Evolutionary conservation across 2,797 vertebrate genomes (phyloP), one percentile per base, ranked within the genome.

Genomic region (Threskiornis aethiopicus): DNA sequence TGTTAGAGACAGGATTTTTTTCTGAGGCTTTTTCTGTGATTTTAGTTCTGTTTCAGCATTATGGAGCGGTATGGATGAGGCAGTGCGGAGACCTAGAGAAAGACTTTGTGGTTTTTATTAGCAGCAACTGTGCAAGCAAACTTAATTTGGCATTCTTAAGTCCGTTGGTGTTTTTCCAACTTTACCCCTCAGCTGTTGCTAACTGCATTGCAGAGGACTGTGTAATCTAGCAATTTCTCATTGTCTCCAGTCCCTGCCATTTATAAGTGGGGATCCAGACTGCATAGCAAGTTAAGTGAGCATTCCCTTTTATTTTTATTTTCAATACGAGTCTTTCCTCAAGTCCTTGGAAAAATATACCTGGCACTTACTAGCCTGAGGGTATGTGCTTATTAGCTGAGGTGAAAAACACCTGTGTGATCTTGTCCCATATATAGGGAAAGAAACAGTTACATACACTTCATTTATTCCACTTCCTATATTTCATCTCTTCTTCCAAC

Each of bases 141-240:
- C 89, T 90, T 96, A 82, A 95, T 93, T 95, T 97, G 93, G 92
- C 87, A 61, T 80, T 80, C 84, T 57, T 41, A 89, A 90, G 85
- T 46, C 70, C 1, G 2, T 46, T 92, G 79, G 92, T 93, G 76
- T 39, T 87, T 80, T 94, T 97, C 97, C 93, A 96, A 71, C 92
- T 95, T 88, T 89, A 95, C 87, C 91, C 85, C 80, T 97, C 97
- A 96, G 84, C 93, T 96, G 82, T 97, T 97, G 96, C 86, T 90
- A 87, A 4, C 77, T 96, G 80, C 96, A 59, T 96, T 89, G 97
- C 84, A 87, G 94, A 87, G 85, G 65, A 47, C 79, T 84, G 6
- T 81, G 79, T 69, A 88, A 89, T 94, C 89, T n/a, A 87, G 94
- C 80, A 73, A 81, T 94, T 93, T 70, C 84, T 93, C 77, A 91